These are phyloP conservation scores for Chelonus insularis DNA, from an alignment of 1,140 invertebrate genomes.

Conservation along the genomic window DNA sequence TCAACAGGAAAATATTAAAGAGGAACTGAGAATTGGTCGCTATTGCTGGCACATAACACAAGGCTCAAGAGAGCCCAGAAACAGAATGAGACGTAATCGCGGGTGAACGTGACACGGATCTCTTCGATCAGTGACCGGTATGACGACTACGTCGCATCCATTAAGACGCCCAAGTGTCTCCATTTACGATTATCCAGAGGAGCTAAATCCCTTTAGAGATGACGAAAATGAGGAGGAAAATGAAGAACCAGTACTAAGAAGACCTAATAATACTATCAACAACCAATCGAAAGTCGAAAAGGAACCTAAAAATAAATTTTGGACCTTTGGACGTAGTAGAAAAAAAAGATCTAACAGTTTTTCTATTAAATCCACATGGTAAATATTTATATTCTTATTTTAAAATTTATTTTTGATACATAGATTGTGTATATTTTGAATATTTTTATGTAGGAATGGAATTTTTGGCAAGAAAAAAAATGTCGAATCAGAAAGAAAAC, in stretches of 20 bases:
- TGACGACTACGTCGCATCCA: slow-evolving; percentile 42
- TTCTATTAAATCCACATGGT: slow-evolving; percentile 55
- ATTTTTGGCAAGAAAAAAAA: slow-evolving; percentile 50
- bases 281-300: slow-evolving; percentile 16
- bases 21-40: neutral
- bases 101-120: slow-evolving; percentile 27
- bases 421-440: neutral
- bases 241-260: slow-evolving; percentile 15
- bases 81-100: slow-evolving; percentile 28
- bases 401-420: neutral
- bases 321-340: slow-evolving; percentile 49
- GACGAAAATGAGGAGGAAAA: slow-evolving; percentile 53
- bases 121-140: neutral
- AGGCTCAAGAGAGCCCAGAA: slow-evolving; percentile 2
- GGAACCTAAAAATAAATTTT: slow-evolving; percentile 50
- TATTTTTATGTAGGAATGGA: slow-evolving; percentile 44
- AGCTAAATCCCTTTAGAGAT: slow-evolving; percentile 73
- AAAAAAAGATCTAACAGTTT: slow-evolving; percentile 53
- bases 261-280: slow-evolving; percentile 35
- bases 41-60: neutral
- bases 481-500: slow-evolving; percentile 39
- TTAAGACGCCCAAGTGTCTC: slow-evolving; percentile 49
- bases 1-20: neutral
- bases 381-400: no score
- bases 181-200: slow-evolving; percentile 72